These are phyloP conservation scores for Tortricodes alternella DNA, from an alignment of 2,888 invertebrate species.

Conservation along the genomic window DNA sequence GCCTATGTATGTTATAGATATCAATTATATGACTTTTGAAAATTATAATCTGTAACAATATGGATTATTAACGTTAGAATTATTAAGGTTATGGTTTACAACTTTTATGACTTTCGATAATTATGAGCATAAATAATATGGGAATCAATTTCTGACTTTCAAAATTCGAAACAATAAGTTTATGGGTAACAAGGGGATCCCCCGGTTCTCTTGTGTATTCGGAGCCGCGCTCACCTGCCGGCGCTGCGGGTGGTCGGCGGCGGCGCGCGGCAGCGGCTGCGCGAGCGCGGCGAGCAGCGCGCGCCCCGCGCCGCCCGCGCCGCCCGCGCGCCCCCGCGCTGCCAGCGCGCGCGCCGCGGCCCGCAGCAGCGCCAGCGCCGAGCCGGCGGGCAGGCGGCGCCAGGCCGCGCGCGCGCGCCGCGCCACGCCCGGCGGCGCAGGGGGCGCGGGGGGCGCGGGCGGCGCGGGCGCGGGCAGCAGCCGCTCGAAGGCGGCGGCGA, in stretches of 20 bases:
- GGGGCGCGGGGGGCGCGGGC: constrained; percentile 28
- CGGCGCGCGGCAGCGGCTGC: constrained; percentile 11
- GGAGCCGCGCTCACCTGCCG: neutral
- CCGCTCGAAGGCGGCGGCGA: neutral
- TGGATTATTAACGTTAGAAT: too few species aligned
- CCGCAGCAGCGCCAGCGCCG: constrained; percentile 18
- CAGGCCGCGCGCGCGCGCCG: constrained; percentile 16
- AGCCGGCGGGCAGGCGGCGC: constrained; percentile 35
- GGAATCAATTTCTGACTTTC: too few species aligned
- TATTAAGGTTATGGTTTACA: too few species aligned
- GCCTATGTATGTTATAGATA: too few species aligned
- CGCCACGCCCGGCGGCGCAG: constrained; percentile 18
- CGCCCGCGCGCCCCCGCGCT: constrained; percentile 29
- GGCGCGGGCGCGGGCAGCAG: neutral
- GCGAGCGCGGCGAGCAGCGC: constrained; percentile 4
- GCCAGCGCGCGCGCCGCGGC: constrained; percentile 29
- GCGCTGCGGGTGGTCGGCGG: neutral
- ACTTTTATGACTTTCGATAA: too few species aligned
- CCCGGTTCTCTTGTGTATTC: neutral
- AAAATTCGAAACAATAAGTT: too few species aligned
- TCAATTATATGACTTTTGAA: too few species aligned
- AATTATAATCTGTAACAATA: too few species aligned
- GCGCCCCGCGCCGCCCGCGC: constrained; percentile 25
- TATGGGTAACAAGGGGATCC: too few species aligned
- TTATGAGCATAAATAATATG: too few species aligned